Evolutionary conservation across 2,797 vertebrate genomes (phyloP).

Genomic region (Phataginus tetradactyla): DNA sequence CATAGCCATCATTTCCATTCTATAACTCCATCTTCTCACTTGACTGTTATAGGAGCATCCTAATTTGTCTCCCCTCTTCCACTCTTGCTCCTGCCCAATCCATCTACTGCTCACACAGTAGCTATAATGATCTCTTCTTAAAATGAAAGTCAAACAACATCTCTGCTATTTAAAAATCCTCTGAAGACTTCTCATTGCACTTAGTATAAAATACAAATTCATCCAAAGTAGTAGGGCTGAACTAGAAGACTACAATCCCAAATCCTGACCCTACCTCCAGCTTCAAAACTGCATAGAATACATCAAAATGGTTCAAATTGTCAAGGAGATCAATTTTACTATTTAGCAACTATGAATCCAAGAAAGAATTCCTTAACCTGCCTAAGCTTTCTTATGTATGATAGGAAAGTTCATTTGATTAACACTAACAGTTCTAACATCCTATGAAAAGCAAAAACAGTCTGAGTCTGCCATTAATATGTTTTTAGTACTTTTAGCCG

Average conservation of each 20-base stretch:
- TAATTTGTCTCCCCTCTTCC: background rate
- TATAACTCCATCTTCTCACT: background rate
- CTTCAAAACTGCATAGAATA: background rate
- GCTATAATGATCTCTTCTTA: background rate
- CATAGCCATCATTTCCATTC: background rate
- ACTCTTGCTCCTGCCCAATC: background rate
- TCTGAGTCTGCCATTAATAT: background rate
- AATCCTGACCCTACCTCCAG: background rate
- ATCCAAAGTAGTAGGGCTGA: background rate
- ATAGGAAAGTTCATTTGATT: constrained; percentile 9
- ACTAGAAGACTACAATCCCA: background rate
- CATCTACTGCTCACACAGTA: background rate
- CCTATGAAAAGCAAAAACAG: background rate
- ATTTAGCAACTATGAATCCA: background rate
- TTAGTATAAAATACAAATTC: background rate
- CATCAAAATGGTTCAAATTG: background rate
- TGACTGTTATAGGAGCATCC: background rate
- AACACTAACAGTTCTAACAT: constrained; percentile 6
- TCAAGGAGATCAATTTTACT: background rate
- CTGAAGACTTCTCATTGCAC: background rate
- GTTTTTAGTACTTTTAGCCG: background rate
- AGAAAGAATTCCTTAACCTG: background rate
- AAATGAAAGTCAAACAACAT: background rate
- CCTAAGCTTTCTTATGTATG: background rate
- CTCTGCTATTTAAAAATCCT: background rate